Base-by-base conservation (phyloP, 2,888 invertebrate genomes). In the Ophion ventricosus region DNA sequence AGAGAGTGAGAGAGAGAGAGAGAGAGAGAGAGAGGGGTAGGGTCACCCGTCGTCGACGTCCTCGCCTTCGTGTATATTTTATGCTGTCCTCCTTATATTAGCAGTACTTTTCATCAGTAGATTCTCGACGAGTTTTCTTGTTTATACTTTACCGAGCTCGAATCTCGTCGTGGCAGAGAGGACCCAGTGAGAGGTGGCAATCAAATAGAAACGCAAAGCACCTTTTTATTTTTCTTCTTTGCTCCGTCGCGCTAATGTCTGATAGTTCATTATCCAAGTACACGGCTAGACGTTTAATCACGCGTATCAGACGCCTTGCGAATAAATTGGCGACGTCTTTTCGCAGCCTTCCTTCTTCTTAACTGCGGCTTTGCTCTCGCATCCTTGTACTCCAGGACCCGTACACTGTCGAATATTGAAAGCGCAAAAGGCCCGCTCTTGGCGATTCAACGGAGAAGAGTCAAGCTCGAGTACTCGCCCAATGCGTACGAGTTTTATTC, bases 261-360 rank as follows among this genome's bases (percentile, higher is more conserved):
- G 61, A 70, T 61, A 67, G 40, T 49, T 61, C 26, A 64, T 75
- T 70, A 54, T 69, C 56, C 17, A 67, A 43, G n/a, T 64, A 72
- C 56, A 17, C 4, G 49, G 49, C 14, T 49, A 11, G 56, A 64
- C 26, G 64, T 64, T 74, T 75, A 75, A 66, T 64, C 75, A 66
- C 54, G 54, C 64, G n/a, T 26, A 73, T 25, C 40, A 64, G n/a
- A 43, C 40, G 49, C 35, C 64, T 20, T 76, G 85, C 84, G 87
- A 88, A 87, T 87, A 90, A 92, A 91, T 91, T 91, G 90, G 88
- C 87, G 87, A 88, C 87, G 84, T 87, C 87, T 85, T 86, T 79
- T 81, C 86, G 86, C 49, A 89, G 86, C 75, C 88, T 85, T 86
- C 87, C 87, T 67, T 85, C 84, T 90, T 90, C 91, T 91, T 90